These are phyloP conservation scores for Oreortyx pictus DNA, from an alignment of 2,797 vertebrate species.

Conservation along the genomic window DNA sequence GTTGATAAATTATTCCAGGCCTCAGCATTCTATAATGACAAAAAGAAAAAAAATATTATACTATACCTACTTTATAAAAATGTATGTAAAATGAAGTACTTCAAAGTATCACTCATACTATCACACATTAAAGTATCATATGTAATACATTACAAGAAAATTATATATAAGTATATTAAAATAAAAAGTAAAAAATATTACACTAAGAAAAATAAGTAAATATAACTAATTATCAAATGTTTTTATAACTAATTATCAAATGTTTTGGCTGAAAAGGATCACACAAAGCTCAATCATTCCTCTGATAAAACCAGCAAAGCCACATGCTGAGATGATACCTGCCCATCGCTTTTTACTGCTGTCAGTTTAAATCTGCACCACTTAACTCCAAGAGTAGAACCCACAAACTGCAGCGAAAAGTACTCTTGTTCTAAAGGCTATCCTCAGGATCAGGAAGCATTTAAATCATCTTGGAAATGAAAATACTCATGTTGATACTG, in stretches of 20 bases:
- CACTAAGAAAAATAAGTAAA: not conserved
- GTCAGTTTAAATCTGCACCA: not conserved
- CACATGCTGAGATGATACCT: not conserved
- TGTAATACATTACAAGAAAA: not conserved
- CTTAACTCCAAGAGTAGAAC: not conserved
- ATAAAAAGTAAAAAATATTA: not conserved
- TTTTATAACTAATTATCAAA: not conserved
- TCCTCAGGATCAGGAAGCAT: not conserved
- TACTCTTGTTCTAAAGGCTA: not conserved
- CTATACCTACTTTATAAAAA: slow-evolving; percentile 14
- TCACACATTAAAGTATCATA: not conserved
- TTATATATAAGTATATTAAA: not conserved
- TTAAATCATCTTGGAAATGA: not conserved
- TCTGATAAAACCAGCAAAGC: not conserved
- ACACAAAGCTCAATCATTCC: not conserved
- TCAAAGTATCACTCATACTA: not conserved
- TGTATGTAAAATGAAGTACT: not conserved
- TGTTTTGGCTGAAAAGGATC: not conserved
- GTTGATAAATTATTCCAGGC: slow-evolving; percentile 98
- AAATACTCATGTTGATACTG: not conserved
- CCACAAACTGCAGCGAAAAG: not conserved
- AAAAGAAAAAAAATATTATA: slow-evolving; percentile 1
- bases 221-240: not conserved
- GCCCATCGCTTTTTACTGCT: rapidly evolving
- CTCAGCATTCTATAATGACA: slow-evolving; percentile 90